Percentiles rank a stretch among this genome's conserved stretches.
These are phyloP conservation scores for Rhagium mordax DNA, from an alignment of 2,888 invertebrate genomes.

Conservation along the genomic window DNA sequence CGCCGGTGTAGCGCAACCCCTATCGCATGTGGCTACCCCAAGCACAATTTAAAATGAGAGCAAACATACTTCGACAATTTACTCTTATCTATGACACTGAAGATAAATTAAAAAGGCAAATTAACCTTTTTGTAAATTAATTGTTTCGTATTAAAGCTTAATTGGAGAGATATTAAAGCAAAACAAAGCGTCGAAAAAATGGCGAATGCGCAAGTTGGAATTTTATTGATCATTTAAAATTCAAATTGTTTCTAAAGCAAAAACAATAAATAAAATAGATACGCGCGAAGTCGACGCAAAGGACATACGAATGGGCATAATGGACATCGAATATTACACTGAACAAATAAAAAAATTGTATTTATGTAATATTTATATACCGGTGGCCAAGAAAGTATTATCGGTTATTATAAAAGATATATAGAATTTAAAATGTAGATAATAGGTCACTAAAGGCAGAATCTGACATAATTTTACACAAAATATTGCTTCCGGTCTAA, in stretches of 20 bases:
- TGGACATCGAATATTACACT: background rate
- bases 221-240: background rate
- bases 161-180: constrained; percentile 13
- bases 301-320: background rate
- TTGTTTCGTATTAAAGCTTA: constrained; percentile 16
- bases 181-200: constrained; percentile 1
- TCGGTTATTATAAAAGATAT: too few species aligned
- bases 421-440: too few species aligned
- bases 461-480: too few species aligned
- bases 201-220: background rate
- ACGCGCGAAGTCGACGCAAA: background rate
- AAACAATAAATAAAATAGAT: background rate
- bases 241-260: background rate
- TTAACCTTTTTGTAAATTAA: constrained; percentile 26
- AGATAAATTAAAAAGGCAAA: constrained; percentile 32
- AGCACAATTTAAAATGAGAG: constrained; percentile 22
- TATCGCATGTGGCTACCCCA: constrained; percentile 21
- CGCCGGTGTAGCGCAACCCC: constrained; percentile 19
- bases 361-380: too few species aligned
- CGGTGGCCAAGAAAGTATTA: too few species aligned
- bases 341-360: too few species aligned
- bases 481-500: too few species aligned
- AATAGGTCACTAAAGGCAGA: too few species aligned
- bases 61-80: constrained; percentile 34
- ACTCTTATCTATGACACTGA: constrained; percentile 27